A percentile compares a stretch with the other conserved stretches of the same genome.
Conservation (phyloP, 2,113 vertebrate genomes). For the Rhombomys opimus region DNA sequence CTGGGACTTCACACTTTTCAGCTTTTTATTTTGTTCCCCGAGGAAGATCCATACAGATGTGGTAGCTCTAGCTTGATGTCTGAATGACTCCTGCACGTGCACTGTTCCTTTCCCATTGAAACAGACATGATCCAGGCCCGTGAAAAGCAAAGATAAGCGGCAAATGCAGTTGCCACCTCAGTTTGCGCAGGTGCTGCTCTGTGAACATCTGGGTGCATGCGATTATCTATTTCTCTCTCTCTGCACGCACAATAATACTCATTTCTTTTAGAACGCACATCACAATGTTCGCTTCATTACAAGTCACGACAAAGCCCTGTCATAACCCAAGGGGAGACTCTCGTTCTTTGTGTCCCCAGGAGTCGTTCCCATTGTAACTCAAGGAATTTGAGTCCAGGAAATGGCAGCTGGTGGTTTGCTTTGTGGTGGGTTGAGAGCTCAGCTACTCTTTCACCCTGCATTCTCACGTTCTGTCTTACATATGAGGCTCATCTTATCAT, state of each 20-base stretch:
- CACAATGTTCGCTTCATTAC: conserved; percentile 76
- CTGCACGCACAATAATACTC: conserved; percentile 72
- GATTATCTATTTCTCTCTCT: background rate
- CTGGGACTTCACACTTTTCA: conserved; percentile 67
- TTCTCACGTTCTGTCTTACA: conserved; percentile 65
- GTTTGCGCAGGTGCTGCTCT: conserved; percentile 89
- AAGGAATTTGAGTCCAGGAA: conserved; percentile 71
- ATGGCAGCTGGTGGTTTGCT: conserved; percentile 69
- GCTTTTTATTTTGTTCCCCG: conserved; percentile 75
- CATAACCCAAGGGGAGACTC: conserved; percentile 64
- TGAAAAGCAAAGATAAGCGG: conserved; percentile 86
- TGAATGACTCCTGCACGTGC: conserved; percentile 79
- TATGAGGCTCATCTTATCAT: conserved; percentile 64
- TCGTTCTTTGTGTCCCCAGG: conserved; percentile 60
- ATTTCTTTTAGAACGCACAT: conserved; percentile 64
- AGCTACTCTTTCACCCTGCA: conserved; percentile 64
- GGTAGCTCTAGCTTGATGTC: conserved; percentile 40
- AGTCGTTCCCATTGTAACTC: conserved; percentile 66
- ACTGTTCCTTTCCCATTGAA: conserved; percentile 80
- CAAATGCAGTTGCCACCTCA: conserved; percentile 82
- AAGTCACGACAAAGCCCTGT: conserved; percentile 75
- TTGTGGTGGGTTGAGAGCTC: conserved; percentile 70
- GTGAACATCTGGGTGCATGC: conserved; percentile 75
- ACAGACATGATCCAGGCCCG: conserved; percentile 83
- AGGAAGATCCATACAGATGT: conserved; percentile 67